Base-by-base conservation (phyloP, 1,140 invertebrate species). In the Nasonia longicornis region DNA sequence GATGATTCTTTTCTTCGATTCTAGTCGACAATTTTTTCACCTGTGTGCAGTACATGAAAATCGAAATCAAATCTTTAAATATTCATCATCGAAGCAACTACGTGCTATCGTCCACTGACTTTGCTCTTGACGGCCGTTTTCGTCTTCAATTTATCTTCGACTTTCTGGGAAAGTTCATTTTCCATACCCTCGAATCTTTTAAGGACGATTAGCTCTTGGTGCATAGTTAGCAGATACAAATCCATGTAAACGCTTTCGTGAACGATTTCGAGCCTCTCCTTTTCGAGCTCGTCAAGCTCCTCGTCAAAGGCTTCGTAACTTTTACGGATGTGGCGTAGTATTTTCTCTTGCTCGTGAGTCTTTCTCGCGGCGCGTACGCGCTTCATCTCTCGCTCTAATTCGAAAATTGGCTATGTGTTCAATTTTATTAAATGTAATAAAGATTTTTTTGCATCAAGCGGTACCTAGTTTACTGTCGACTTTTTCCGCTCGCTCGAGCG, bases 141-240 rank as follows among this genome's bases (percentile, higher is more conserved):
- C 81, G 86, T 84, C 70, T 84, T 85, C 29, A 76, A 74, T 83
- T 84, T 90, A 35, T 82, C 78, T 67, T 88, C 87, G 20, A 95
- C 93, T 86, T 92, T 93, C 38, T 92, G 90, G 16, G 92, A 91
- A 20, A 96, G 88, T 42, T 91, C 85, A 81, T 94, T 93, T 89
- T 97, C 96, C 71, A 92, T 91, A 71, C 92, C 92, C 87, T 97
- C 95, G 86, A 93, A 96, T 45, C 95, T 93, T 85, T 94, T 95
- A 1, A 97, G 87, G 69, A 97, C 93, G 16, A 95, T 92, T 83
- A 96, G 91, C 89, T 97, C 96, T 88, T 96, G 94, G 89, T 96
- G 94, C 14, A 96, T 86, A 20, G 94, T 95, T n/a, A 96, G 92
- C 77, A 96, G 88, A 87, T 93, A 94, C 45, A 94, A 84, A 78